phyloP scores from a whole-genome alignment of 2,888 invertebrate species.

The Dascillus cervinus region DNA sequence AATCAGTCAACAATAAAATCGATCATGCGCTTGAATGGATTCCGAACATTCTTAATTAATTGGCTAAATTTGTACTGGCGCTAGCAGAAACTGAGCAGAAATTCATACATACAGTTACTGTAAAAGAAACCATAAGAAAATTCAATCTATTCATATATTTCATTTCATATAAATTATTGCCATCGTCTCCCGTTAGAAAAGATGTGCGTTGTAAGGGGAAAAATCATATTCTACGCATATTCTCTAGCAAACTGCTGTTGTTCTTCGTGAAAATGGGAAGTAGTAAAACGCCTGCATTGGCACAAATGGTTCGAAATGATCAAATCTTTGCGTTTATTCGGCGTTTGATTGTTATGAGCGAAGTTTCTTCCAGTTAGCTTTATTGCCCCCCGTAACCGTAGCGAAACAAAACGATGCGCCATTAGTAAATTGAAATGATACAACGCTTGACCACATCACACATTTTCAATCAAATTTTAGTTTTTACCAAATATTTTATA shows the following conservation, averaged over 20 bases:
- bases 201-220: constrained; percentile 14
- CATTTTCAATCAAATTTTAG: no score
- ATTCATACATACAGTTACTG: constrained; percentile 16
- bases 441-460: no score
- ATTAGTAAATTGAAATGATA: constrained; percentile 16
- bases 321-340: constrained; percentile 37
- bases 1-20: constrained; percentile 23
- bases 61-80: constrained; percentile 20
- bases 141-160: constrained; percentile 24
- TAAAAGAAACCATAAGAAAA: constrained; percentile 17
- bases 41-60: constrained; percentile 25
- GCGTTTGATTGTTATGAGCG: constrained; percentile 34
- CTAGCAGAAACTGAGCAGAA: constrained; percentile 14
- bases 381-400: constrained; percentile 23
- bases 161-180: constrained; percentile 24
- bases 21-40: constrained; percentile 21
- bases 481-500: no score
- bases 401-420: constrained; percentile 15
- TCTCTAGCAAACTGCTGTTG: constrained; percentile 15
- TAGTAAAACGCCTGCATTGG: constrained; percentile 34
- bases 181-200: constrained; percentile 12
- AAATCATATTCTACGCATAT: no score
- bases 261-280: constrained; percentile 15
- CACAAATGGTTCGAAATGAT: constrained; percentile 39
- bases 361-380: constrained; percentile 28